phyloP scores from a whole-genome alignment of 2,888 invertebrate species.

The Drosophila sordidapex region DNA sequence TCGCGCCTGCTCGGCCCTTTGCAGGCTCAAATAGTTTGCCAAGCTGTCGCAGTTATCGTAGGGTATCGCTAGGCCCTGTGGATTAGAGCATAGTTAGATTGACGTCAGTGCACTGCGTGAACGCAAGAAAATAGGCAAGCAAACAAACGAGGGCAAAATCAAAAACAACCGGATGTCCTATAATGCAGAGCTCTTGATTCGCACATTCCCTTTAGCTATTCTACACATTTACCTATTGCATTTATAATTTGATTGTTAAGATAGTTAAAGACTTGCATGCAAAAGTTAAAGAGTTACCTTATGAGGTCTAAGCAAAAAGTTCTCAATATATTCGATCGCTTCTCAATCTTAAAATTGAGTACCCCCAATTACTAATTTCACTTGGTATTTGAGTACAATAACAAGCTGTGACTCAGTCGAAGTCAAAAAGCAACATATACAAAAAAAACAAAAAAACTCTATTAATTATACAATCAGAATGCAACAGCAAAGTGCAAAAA shows the following conservation, averaged over 20 bases:
- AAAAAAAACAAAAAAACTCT: conserved; percentile 9
- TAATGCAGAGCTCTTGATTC: background rate
- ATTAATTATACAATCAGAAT: conserved; percentile 68
- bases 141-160: conserved; percentile 21
- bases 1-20: conserved; percentile 54
- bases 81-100: conserved; percentile 58
- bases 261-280: background rate
- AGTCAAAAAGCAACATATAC: background rate
- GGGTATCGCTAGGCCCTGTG: conserved; percentile 69
- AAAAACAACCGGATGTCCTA: background rate
- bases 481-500: conserved; percentile 63
- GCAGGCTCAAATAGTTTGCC: conserved; percentile 77
- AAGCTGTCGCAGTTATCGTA: conserved; percentile 80
- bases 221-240: background rate
- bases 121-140: conserved; percentile 3
- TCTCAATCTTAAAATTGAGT: background rate
- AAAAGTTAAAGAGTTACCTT: background rate
- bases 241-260: background rate
- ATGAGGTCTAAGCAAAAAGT: background rate
- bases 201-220: background rate
- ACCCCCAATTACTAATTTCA: background rate
- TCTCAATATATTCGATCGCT: background rate
- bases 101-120: conserved; percentile 43
- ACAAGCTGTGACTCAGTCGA: conserved; percentile 29
- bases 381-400: conserved; percentile 3